phyloP scores from a whole-genome alignment of 2,797 vertebrate genomes.

The Oreochromis mossambicus region DNA sequence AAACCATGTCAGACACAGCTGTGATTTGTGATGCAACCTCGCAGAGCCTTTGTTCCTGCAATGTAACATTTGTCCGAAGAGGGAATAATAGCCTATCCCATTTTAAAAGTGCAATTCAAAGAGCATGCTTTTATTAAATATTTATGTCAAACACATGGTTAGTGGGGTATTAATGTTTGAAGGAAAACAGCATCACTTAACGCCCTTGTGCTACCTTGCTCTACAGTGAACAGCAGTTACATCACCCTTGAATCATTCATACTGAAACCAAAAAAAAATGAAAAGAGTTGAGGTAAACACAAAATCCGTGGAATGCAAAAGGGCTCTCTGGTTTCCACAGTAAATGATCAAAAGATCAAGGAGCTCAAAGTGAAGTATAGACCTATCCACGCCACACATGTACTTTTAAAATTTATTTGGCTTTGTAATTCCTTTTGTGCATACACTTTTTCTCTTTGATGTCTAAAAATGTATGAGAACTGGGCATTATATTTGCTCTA shows the following conservation, averaged over 20 bases:
- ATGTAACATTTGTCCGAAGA: conserved; percentile 37
- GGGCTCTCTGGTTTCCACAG: conserved; percentile 12
- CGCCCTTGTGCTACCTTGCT: conserved; percentile 48
- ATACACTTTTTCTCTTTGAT: neutral
- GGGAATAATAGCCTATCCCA: conserved; percentile 25
- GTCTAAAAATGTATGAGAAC: neutral
- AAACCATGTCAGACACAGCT: neutral
- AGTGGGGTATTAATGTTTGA: conserved; percentile 35
- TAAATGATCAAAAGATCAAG: conserved; percentile 30
- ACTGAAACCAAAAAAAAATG: conserved; percentile 37
- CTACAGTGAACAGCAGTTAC: conserved; percentile 59
- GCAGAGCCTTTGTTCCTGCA: conserved; percentile 11
- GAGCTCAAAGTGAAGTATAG: neutral
- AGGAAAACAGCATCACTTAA: conserved; percentile 41
- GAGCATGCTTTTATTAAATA: conserved; percentile 51
- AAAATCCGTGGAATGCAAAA: conserved; percentile 48
- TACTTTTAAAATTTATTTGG: neutral
- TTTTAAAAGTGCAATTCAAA: conserved; percentile 53
- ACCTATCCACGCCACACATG: neutral
- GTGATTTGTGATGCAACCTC: conserved; percentile 34
- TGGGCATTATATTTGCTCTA: neutral
- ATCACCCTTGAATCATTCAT: conserved; percentile 68
- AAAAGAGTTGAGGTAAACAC: conserved; percentile 50
- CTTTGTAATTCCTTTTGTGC: conserved; percentile 16
- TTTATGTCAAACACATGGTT: conserved; percentile 50